phyloP scores from a whole-genome alignment of 2,797 vertebrate genomes.

The Babyrousa celebensis region DNA sequence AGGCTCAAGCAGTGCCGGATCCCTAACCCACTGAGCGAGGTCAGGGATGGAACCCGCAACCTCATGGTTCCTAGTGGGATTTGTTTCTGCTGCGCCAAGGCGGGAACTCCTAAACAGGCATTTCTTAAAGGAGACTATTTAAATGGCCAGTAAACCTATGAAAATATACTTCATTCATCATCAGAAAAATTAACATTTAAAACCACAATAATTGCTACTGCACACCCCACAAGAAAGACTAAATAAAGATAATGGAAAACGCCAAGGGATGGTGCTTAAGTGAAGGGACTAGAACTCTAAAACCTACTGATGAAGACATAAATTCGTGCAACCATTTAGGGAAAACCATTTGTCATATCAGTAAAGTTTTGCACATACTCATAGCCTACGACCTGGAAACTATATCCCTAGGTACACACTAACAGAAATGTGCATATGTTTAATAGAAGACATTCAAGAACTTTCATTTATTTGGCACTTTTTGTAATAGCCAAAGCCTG shows the following conservation, averaged over 20 bases:
- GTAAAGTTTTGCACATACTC: neutral
- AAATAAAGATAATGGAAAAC: neutral
- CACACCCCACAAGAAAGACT: neutral
- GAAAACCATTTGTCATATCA: neutral
- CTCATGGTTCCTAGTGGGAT: too few species aligned
- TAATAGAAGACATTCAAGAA: neutral
- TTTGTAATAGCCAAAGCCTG: neutral
- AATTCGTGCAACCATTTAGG: neutral
- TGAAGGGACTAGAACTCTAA: neutral
- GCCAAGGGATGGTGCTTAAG: neutral
- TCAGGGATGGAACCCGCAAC: too few species aligned
- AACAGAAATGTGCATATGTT: neutral
- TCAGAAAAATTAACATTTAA: slow-evolving; percentile 18
- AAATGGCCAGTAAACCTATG: neutral
- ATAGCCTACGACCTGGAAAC: neutral
- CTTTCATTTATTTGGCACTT: neutral
- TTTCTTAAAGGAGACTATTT: neutral
- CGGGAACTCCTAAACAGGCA: neutral
- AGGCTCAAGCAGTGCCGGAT: too few species aligned
- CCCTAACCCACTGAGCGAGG: too few species aligned
- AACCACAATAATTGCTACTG: neutral
- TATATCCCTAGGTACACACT: neutral
- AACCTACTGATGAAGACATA: neutral
- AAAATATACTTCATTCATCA: neutral
- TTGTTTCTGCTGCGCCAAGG: too few species aligned